Evolutionary conservation across 2,797 vertebrate genomes (phyloP), one percentile per base, ranked within the genome.

Genomic region (Pseudochirops corinnae): DNA sequence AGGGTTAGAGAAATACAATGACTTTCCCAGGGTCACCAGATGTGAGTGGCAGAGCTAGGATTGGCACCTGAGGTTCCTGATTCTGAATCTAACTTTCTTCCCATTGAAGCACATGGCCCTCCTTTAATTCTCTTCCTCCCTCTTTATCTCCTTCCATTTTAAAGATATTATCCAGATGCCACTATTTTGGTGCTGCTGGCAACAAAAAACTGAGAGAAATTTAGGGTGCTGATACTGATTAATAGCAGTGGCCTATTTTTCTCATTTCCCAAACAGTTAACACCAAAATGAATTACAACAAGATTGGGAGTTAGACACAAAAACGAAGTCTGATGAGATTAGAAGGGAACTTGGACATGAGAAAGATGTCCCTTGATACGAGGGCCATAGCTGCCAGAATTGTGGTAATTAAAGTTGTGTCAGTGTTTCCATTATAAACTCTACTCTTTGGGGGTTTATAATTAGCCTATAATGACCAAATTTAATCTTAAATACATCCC

Each of bases 391-490:
- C 90, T 97, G 91, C 94, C 97, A 96, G 95, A 98, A 97, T 67
- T 50, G 92, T 50, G 98, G 96, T 92, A 97, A 97, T 91, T 98
- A 96, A 97, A 74, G 95, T 90, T 97, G 95, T 98, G 96, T 98
- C 98, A 98, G 92, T 97, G 91, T 98, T 98, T 98, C 97, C 97
- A 95, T 96, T 97, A 97, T 97, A 97, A 98, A 98, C 74, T 46
- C 92, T 96, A 97, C 67, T 97, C 96, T 98, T 97, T 74, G 5
- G 74, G 94, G 95, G 87, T 94, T 96, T 97, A 26, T 74, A 98
- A 96, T 91, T 97, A 92, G 96, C 94, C 93, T 98, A 93, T 97
- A 95, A 96, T 56, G 21, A 97, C 92, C 93, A 95, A 94, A 92
- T 97, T 67, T 95, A 95, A 94, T 56, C 93, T 98, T 92, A 97